Evolutionary conservation across 2,797 vertebrate genomes (phyloP), one percentile per base, ranked within the genome.

Genomic region (Lepilemur septentrionalis): DNA sequence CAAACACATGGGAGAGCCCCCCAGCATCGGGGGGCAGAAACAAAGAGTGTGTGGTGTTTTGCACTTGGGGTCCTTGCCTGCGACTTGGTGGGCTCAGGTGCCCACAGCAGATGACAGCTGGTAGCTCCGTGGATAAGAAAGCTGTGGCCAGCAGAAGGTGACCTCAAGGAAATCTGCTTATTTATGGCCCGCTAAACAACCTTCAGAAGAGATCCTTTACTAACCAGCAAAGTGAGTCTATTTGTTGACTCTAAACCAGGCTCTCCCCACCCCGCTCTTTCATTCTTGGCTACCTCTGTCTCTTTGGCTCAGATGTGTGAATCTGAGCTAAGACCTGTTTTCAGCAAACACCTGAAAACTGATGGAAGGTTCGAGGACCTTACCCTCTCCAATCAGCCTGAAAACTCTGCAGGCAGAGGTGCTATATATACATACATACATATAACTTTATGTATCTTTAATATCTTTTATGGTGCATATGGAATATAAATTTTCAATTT

Each of bases 11-110:
- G 98, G 98, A 98, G 97, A 97, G 75, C 82, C 94, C 94, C 78
- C 38, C 96, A 98, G 98, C 94, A 96, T 98, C 98, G 88, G 93
- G 96, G 97, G 95, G 98, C 98, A 98, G 98, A 99, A 98, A 98
- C 55, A 96, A 97, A 97, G 96, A 59, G 2, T 1, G 0, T 30
- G 59, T 5, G 52, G 32, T 0, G 12, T 2, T 97, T 94, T 94
- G 94, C 79, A 38, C 23, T 78, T 7, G 1, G 89, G 89, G 91
- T 55, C 9, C 72, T 30, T 96, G 78, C 46, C 76, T 75, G 80
- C 9, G 35, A 46, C 69, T 93, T 79, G 1, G 43, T 67, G 59
- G 43, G 75, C 95, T 96, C 3, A 0, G 70, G 83, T 0, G 0
- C 11, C 28, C 18, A 12, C 8, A 25, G 52, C 0, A 1, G 70